Evolutionary conservation across 2,797 vertebrate genomes (phyloP).

Genomic region (Paguma larvata): DNA sequence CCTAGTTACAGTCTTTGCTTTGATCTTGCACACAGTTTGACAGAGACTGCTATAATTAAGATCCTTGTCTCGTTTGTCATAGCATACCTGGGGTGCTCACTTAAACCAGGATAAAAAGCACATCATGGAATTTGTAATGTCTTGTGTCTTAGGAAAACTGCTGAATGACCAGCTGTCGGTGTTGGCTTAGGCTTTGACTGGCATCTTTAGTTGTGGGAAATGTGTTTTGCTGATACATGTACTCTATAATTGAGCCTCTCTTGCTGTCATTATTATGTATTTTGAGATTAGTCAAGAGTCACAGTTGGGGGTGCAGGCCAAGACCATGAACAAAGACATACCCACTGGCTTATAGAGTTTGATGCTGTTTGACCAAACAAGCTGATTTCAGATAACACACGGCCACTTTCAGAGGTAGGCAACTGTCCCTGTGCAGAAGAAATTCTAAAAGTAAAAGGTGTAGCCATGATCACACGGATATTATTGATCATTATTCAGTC

Average conservation of each 20-base stretch:
- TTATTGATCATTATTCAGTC: neutral
- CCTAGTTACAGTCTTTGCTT: neutral
- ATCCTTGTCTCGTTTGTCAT: neutral
- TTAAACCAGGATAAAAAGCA: neutral
- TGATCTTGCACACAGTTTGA: neutral
- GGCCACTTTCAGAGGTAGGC: neutral
- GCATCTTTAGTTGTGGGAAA: neutral
- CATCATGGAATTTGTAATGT: neutral
- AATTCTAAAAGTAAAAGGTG: slow-evolving; percentile 4
- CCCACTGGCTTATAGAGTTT: neutral
- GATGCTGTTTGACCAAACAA: neutral
- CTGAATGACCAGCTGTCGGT: neutral
- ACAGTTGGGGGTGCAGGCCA: neutral
- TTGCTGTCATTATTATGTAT: neutral
- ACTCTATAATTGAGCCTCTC: neutral
- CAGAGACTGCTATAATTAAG: neutral
- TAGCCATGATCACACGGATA: neutral
- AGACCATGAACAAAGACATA: neutral
- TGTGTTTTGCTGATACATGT: neutral
- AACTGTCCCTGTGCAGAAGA: neutral
- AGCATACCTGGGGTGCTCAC: neutral
- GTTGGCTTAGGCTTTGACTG: neutral
- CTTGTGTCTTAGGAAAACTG: neutral
- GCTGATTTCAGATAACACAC: neutral
- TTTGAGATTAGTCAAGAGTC: neutral